phyloP scores from a whole-genome alignment of 23 tunicate genomes.

The Corella eumyota region DNA sequence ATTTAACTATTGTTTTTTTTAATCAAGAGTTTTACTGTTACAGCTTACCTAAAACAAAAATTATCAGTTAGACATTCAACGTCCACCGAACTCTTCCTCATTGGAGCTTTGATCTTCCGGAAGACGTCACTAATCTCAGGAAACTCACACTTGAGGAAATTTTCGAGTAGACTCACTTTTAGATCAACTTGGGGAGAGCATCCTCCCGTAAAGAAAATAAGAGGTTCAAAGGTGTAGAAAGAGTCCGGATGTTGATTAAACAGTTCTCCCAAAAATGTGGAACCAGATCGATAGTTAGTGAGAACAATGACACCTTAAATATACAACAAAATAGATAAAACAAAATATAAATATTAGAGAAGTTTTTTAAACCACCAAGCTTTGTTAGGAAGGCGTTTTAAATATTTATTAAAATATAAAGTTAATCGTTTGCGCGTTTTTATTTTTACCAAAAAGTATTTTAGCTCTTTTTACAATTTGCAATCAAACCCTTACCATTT shows the following conservation, averaged over 20 bases:
- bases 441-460: too few species aligned
- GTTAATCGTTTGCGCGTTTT: too few species aligned
- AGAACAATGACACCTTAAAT: slow-evolving; percentile 64
- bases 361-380: too few species aligned
- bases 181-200: slow-evolving; percentile 4
- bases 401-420: too few species aligned
- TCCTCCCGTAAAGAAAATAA: slow-evolving; percentile 42
- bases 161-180: slow-evolving; percentile 6
- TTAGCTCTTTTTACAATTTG: too few species aligned
- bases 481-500: too few species aligned
- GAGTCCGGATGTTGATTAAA: slow-evolving; percentile 89
- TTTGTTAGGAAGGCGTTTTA: too few species aligned
- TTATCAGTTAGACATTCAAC: slow-evolving; percentile 46
- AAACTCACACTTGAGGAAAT: slow-evolving; percentile 61
- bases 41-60: slow-evolving; percentile 84
- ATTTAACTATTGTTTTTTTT: too few species aligned
- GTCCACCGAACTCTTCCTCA: slow-evolving; percentile 11
- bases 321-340: too few species aligned
- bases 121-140: slow-evolving; percentile 20
- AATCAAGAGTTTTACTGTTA: too few species aligned
- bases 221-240: slow-evolving; percentile 85
- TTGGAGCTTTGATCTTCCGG: slow-evolving; percentile 10
- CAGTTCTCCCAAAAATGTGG: slow-evolving; percentile 88
- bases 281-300: slow-evolving; percentile 92
- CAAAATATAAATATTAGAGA: too few species aligned